phyloP scores from a whole-genome alignment of 2,888 invertebrate species.

The Papilio gigon region DNA sequence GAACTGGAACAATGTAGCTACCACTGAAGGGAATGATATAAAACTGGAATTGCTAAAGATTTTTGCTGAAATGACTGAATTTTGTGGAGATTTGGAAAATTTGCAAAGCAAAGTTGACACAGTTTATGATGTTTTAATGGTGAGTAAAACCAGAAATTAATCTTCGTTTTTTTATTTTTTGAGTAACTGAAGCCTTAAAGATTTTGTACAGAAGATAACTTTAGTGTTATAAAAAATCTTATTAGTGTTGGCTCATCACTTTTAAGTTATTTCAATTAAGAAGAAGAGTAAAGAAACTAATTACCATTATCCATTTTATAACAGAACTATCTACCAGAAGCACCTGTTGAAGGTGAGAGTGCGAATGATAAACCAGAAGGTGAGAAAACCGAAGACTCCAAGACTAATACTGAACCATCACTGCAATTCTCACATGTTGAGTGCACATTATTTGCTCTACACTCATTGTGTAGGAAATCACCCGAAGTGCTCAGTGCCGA shows the following conservation, averaged over 20 bases:
- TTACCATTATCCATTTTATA: neutral
- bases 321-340: constrained; percentile 93
- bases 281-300: neutral
- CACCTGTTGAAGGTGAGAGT: constrained; percentile 84
- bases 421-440: constrained; percentile 97
- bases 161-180: too few species aligned
- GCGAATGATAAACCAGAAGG: constrained; percentile 71
- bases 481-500: constrained; percentile 89
- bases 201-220: neutral
- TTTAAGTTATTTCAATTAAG: neutral
- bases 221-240: constrained; percentile 6
- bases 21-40: constrained; percentile 83
- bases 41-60: constrained; percentile 92
- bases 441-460: constrained; percentile 90
- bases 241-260: too few species aligned
- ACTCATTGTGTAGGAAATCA: constrained; percentile 89
- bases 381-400: constrained; percentile 62
- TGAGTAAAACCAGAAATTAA: constrained; percentile 61
- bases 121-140: constrained; percentile 90
- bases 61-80: constrained; percentile 91
- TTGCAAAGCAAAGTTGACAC: constrained; percentile 88
- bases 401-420: constrained; percentile 85
- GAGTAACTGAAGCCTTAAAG: too few species aligned
- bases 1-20: constrained; percentile 85
- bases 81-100: constrained; percentile 89